Evolutionary conservation across 2,888 invertebrate species (phyloP), one percentile per base, ranked within the genome.

Genomic region (Archips crataeganus): DNA sequence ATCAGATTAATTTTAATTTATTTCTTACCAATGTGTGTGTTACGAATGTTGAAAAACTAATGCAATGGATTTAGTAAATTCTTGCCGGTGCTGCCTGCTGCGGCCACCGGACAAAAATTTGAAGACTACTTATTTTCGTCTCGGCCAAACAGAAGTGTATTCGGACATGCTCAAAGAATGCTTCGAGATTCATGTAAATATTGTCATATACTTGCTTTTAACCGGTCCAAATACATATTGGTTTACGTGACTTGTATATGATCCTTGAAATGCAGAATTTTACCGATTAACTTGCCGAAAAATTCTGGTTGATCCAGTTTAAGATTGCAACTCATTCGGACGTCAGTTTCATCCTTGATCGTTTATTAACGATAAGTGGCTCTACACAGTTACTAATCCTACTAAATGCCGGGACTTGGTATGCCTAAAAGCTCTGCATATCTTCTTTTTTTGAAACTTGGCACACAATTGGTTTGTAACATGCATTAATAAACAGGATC

Each of bases 81-180:
- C 81, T 3, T 93, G 93, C 75, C 85, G 87, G 13, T 93, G 93
- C 78, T 93, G 93, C 77, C 82, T 91, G 59, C 68, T 85, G 70
- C 85, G 90, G 36, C 89, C 91, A 1, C 90, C 92, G 0, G 93
- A 92, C 72, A 93, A 90, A 75, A 83, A 89, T 66, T 74, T 93
- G 13, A 90, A 87, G 70, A 77, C 84, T 0, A 73, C 84, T 4
- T 91, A 92, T 75, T 84, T 81, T 59, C 81, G 82, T 67, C 80
- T 89, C 0, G 91, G 87, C 11, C 86, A 87, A 76, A 79, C 85
- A 0, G 93, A 93, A 86, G 79, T 91, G 61, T 94, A 90, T 75
- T 85, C 85, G 47, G 91, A 92, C 77, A 91, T 94, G 90, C 76
- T 94, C 42, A 91, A 89, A 77, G 91, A 94, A 79, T 94, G 93